Evolutionary conservation across 2,113 vertebrate species (phyloP).

Genomic region (Lonchura striata): DNA sequence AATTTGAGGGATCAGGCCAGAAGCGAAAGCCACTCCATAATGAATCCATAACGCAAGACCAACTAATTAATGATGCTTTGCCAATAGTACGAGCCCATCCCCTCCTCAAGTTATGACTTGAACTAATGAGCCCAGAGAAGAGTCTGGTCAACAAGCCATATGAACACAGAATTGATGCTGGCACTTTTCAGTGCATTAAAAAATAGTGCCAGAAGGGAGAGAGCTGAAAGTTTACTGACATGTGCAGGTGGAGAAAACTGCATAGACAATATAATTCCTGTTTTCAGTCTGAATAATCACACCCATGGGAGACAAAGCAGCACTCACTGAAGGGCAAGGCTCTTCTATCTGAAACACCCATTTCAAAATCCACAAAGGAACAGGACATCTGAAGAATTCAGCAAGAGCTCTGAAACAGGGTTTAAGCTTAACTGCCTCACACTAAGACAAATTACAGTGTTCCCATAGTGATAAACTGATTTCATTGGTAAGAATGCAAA

Average conservation of each 20-base stretch:
- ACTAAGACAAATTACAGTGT: not conserved
- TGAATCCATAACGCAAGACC: not conserved
- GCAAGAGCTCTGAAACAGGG: not conserved
- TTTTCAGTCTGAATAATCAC: not conserved
- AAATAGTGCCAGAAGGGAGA: not conserved
- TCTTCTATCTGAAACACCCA: not conserved
- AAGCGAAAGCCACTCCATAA: not conserved
- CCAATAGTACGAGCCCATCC: not conserved
- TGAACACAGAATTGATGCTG: not conserved
- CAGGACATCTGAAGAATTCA: not conserved
- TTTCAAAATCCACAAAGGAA: not conserved
- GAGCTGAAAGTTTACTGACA: not conserved
- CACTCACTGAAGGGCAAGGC: not conserved
- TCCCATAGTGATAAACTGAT: slow-evolving; percentile 18
- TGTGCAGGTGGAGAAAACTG: not conserved
- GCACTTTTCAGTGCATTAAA: not conserved
- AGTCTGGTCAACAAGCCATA: not conserved
- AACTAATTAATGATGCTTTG: not conserved
- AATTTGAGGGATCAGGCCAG: not conserved
- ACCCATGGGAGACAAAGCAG: not conserved
- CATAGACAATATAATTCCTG: not conserved
- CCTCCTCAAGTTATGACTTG: not conserved
- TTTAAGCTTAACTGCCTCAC: not conserved
- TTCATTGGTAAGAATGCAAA: not conserved
- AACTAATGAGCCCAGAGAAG: not conserved